Conservation (phyloP, 2,797 vertebrate genomes). For the Rhinella marina region DNA sequence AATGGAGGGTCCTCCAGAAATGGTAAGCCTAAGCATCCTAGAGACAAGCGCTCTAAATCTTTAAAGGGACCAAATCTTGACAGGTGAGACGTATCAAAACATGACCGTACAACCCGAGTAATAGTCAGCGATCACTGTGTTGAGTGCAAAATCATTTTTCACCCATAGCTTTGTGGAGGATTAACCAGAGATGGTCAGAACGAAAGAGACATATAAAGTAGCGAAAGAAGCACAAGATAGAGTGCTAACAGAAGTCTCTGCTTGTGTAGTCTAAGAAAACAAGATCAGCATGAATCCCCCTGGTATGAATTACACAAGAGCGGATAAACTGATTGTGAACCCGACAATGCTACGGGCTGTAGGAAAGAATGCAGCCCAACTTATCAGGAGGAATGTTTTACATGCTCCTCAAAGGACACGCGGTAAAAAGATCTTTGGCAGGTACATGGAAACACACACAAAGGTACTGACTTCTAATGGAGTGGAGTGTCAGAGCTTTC, state of each 20-base stretch:
- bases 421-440: slow-evolving; percentile 28
- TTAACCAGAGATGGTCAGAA: neutral
- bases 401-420: slow-evolving; percentile 36
- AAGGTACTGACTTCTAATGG: slow-evolving; percentile 19
- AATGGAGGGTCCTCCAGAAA: neutral
- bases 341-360: slow-evolving; percentile 11
- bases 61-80: neutral
- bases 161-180: neutral
- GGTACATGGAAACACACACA: slow-evolving; percentile 53
- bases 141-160: slow-evolving; percentile 23
- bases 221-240: slow-evolving; percentile 8
- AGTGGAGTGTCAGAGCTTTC: slow-evolving; percentile 25
- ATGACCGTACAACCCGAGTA: neutral
- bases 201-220: slow-evolving; percentile 13
- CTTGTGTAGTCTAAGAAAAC: slow-evolving; percentile 12
- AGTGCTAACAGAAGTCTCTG: slow-evolving; percentile 28
- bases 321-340: slow-evolving; percentile 27
- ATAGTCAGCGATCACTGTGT: neutral
- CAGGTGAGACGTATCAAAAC: neutral
- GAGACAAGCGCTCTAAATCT: neutral
- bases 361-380: slow-evolving; percentile 50
- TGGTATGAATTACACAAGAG: slow-evolving; percentile 43
- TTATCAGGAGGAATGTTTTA: slow-evolving; percentile 43
- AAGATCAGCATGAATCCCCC: slow-evolving; percentile 11
- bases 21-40: neutral